These are phyloP conservation scores for Pteropus alecto DNA, from an alignment of 2,113 vertebrate genomes.

Conservation along the genomic window DNA sequence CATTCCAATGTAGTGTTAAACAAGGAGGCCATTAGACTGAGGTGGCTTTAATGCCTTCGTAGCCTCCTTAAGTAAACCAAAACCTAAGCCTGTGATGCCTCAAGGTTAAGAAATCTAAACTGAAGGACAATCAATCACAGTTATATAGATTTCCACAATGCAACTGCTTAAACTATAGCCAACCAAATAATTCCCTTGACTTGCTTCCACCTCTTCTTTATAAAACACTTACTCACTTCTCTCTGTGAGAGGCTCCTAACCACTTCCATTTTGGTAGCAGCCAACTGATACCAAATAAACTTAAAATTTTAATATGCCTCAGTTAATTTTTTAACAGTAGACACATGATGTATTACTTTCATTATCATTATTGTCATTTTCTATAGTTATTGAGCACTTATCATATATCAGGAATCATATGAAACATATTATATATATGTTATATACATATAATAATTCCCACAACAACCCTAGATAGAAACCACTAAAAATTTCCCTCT, in stretches of 20 bases:
- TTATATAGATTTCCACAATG: not conserved
- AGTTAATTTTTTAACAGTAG: not conserved
- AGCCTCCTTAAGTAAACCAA: not conserved
- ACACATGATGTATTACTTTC: not conserved
- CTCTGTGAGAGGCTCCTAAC: not conserved
- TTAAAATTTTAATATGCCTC: not conserved
- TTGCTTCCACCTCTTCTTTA: not conserved
- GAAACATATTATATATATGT: not conserved
- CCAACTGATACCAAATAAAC: not conserved
- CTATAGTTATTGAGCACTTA: not conserved
- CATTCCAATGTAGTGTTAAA: not conserved
- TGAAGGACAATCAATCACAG: not conserved
- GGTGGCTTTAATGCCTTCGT: not conserved
- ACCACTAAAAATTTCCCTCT: not conserved
- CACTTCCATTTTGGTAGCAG: not conserved
- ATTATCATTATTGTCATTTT: not conserved
- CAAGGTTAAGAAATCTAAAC: not conserved
- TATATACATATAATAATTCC: not conserved
- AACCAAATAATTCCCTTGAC: not conserved
- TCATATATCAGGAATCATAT: not conserved
- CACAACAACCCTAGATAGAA: not conserved
- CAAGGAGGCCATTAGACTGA: not conserved
- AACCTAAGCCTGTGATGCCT: not conserved
- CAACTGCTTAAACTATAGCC: not conserved
- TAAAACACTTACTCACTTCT: not conserved